Evolutionary conservation across 1,140 invertebrate genomes (phyloP), one percentile per base, ranked within the genome.

Genomic region (Thereuonema tuberculata): DNA sequence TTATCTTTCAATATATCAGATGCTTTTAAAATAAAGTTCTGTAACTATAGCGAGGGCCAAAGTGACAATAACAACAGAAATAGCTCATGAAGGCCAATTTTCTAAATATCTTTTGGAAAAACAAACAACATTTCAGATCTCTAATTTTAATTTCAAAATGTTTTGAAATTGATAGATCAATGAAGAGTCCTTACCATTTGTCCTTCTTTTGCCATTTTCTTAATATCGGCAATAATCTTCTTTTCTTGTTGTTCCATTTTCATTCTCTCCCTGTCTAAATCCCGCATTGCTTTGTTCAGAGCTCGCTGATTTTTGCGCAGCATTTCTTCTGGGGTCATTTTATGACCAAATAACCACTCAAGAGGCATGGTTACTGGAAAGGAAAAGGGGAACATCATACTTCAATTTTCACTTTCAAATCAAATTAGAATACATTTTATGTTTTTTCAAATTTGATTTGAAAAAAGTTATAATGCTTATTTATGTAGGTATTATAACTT

Each of bases 171-270:
- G n/a, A n/a, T n/a, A n/a, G n/a, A n/a, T n/a, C n/a, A n/a, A n/a
- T n/a, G n/a, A n/a, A n/a, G n/a, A n/a, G n/a, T n/a, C 9, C 59
- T 72, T 75, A 93, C 91, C 95, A 99, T 99, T 80, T 99, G 96
- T 46, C 93, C 93, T 72, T 96, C 89, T 74, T 99, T 99, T 1
- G 96, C 96, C 77, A 98, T 85, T 78, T 98, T 98, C 74, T 99
- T 99, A 61, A 99, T 99, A 71, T 99, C 96, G 2, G 82, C 82
- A 62, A 99, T 99, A 46, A 98, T 86, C 76, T 99, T 99, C 72
- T 99, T 98, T 71, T 99, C 96, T 71, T 98, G 93, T 65, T 93
- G 89, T 74, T 99, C 96, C 92, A 99, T 97, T 70, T 92, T 87
- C 70, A 83, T 79, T 66, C 86, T 83, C 77, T 99, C 96, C 55